Conservation (phyloP, 2,888 invertebrate species). For the Heterodera filipjevi region DNA sequence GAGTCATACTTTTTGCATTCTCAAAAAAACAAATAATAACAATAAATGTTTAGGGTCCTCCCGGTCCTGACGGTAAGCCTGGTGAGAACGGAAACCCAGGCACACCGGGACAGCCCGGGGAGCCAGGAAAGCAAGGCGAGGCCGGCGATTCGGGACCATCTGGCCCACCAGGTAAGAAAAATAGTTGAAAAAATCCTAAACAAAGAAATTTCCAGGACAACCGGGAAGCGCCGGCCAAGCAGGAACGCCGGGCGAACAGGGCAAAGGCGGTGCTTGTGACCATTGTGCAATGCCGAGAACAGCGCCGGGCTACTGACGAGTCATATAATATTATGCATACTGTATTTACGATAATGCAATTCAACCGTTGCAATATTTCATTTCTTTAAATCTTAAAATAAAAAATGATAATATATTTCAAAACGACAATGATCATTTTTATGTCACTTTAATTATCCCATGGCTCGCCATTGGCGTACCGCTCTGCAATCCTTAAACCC, state of each 20-base stretch:
- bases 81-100: conserved; percentile 20
- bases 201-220: conserved; percentile 41
- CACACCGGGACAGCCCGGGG: conserved; percentile 11
- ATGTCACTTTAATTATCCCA: too few relatives aligned
- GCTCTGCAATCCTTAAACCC: too few relatives aligned
- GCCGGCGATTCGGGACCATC: not conserved
- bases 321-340: too few relatives aligned
- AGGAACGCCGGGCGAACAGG: conserved; percentile 69
- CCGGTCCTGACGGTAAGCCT: conserved; percentile 29
- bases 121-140: conserved; percentile 7
- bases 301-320: conserved; percentile 54
- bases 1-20: not conserved
- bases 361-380: too few relatives aligned
- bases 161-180: not conserved
- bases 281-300: conserved; percentile 58
- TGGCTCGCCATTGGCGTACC: too few relatives aligned
- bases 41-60: conserved; percentile 12
- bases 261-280: conserved; percentile 68
- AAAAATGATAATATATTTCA: too few relatives aligned
- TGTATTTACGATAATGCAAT: too few relatives aligned
- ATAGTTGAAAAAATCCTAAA: not conserved
- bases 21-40: not conserved
- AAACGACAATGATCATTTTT: too few relatives aligned
- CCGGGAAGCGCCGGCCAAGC: conserved; percentile 52
- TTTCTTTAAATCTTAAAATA: too few relatives aligned